A percentile compares a stretch with the other conserved stretches of the same genome.
Conservation (phyloP, 1,140 invertebrate genomes). For the Drosophila auraria region DNA sequence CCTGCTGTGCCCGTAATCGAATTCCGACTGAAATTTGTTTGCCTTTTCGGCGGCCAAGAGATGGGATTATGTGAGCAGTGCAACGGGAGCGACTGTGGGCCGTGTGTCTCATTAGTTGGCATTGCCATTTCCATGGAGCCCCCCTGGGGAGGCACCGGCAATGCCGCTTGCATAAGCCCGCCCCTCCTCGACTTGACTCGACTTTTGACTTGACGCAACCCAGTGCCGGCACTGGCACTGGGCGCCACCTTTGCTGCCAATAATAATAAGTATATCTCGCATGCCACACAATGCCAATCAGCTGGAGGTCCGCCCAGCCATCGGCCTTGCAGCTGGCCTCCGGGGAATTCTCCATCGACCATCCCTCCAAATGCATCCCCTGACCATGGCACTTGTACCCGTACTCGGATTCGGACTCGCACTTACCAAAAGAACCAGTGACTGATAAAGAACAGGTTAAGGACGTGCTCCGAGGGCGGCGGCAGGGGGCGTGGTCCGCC, state of each 20-base stretch:
- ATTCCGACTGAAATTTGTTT: constrained; percentile 67
- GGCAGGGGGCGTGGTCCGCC: constrained; percentile 86
- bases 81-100: constrained; percentile 7
- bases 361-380: constrained; percentile 3
- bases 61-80: constrained; percentile 70
- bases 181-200: constrained; percentile 58
- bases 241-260: constrained; percentile 74
- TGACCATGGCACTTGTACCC: constrained; percentile 16
- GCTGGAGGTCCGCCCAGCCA: constrained; percentile 24
- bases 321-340: constrained; percentile 41
- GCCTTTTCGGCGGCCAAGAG: constrained; percentile 70
- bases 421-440: constrained; percentile 86
- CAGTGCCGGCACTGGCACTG: constrained; percentile 29
- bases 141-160: constrained; percentile 17
- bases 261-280: constrained; percentile 67
- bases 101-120: constrained; percentile 74
- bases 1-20: constrained; percentile 65
- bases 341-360: constrained; percentile 31
- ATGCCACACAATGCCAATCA: constrained; percentile 65
- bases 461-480: constrained; percentile 85
- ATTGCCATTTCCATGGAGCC: constrained; percentile 60
- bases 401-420: background rate
- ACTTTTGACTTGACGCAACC: constrained; percentile 68
- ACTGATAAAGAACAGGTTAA: constrained; percentile 86
- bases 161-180: constrained; percentile 68